These are phyloP conservation scores for Merodon equestris DNA, from an alignment of 2,888 invertebrate species.

Conservation along the genomic window DNA sequence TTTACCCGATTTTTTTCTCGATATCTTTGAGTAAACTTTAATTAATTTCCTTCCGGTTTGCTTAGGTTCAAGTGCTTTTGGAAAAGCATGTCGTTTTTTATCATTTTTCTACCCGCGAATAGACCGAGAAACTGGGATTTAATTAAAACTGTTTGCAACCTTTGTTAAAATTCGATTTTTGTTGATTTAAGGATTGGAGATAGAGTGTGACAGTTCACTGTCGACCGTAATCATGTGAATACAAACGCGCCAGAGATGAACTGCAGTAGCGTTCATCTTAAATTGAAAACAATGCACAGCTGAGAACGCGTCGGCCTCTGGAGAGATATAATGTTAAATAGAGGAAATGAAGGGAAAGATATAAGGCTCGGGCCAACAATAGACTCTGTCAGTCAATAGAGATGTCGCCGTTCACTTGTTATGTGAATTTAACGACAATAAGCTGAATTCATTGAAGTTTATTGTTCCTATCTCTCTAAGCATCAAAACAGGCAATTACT, in stretches of 20 bases:
- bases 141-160: conserved; percentile 33
- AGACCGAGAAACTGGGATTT: conserved; percentile 23
- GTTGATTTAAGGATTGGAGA: not conserved
- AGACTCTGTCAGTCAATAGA: conserved; percentile 15
- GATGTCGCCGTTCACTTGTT: conserved; percentile 18
- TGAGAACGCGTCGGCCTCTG: too few species aligned
- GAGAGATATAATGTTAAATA: too few species aligned
- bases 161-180: not conserved
- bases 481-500: conserved; percentile 34
- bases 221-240: too few species aligned
- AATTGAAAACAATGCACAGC: too few species aligned
- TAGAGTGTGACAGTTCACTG: not conserved
- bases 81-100: too few species aligned
- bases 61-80: conserved; percentile 27
- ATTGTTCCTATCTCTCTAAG: conserved; percentile 32
- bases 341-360: not conserved
- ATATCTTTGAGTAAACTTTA: conserved; percentile 35
- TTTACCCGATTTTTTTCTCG: conserved; percentile 30
- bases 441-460: conserved; percentile 51
- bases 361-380: conserved; percentile 48
- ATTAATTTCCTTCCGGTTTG: conserved; percentile 51
- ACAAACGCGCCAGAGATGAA: too few species aligned
- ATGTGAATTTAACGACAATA: conserved; percentile 39
- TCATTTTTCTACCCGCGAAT: conserved; percentile 40
- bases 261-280: too few species aligned